Percentiles rank a stretch among this genome's conserved stretches.
phyloP scores from a whole-genome alignment of 2,888 invertebrate species.

The Chloroclystis v-ata region DNA sequence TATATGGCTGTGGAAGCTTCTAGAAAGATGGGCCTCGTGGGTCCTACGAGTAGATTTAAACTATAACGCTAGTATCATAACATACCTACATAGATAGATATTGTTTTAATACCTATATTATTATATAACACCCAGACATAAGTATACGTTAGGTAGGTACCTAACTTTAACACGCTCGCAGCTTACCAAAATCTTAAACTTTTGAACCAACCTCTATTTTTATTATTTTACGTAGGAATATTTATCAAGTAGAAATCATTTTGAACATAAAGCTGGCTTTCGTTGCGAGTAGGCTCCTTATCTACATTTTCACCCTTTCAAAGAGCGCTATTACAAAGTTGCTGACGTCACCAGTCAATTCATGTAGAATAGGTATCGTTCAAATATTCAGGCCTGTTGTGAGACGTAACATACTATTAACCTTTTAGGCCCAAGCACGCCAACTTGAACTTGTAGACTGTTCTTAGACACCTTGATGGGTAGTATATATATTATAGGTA shows the following conservation, averaged over 20 bases:
- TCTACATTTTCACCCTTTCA: not conserved
- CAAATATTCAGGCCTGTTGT: slow-evolving; percentile 54
- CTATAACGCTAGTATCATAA: too few species aligned
- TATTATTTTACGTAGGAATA: too few species aligned
- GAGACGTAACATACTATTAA: slow-evolving; percentile 50
- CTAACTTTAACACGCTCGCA: too few species aligned
- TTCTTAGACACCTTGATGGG: not conserved
- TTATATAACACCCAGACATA: too few species aligned
- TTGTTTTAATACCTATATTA: too few species aligned
- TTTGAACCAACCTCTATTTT: too few species aligned
- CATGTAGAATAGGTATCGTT: slow-evolving; percentile 41
- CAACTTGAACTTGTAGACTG: slow-evolving; percentile 29
- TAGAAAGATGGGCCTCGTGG: not conserved
- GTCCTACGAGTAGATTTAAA: too few species aligned
- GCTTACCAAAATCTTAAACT: too few species aligned
- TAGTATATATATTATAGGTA: not conserved
- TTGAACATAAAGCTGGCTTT: too few species aligned
- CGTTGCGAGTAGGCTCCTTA: not conserved
- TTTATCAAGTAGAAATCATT: too few species aligned
- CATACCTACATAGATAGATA: too few species aligned
- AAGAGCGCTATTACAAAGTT: not conserved
- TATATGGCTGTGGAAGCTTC: not conserved
- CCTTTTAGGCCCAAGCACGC: slow-evolving; percentile 34
- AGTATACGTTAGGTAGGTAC: too few species aligned
- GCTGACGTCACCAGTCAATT: slow-evolving; percentile 47